Evolutionary conservation across 2,888 invertebrate genomes (phyloP).

Genomic region (Ichneumoninae sp.): DNA sequence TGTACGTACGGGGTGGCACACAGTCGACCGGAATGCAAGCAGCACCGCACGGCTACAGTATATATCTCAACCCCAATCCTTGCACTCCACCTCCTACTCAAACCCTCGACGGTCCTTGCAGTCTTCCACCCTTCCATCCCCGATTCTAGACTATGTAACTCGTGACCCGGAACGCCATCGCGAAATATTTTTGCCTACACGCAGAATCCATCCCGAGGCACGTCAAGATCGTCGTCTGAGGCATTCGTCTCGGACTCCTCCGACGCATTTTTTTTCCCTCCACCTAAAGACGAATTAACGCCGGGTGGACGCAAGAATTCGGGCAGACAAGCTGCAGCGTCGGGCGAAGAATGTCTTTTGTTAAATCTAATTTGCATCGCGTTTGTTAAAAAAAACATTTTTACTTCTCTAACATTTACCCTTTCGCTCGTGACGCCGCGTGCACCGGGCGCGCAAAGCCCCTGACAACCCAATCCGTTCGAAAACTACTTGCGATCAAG

Average conservation of each 20-base stretch:
- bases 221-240: background rate
- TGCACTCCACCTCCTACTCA: constrained; percentile 28
- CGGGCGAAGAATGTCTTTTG: background rate
- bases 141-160: constrained; percentile 36
- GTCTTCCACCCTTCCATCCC: constrained; percentile 34
- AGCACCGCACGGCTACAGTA: constrained; percentile 46
- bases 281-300: background rate
- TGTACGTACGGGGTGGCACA: constrained; percentile 37
- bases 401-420: background rate
- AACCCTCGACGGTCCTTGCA: constrained; percentile 43
- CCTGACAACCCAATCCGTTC: background rate
- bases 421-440: background rate
- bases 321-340: background rate
- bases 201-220: constrained; percentile 22
- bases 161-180: constrained; percentile 52
- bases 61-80: constrained; percentile 31
- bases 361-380: background rate
- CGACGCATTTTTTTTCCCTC: constrained; percentile 5
- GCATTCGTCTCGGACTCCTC: background rate
- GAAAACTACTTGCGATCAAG: constrained; percentile 25
- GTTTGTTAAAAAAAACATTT: background rate
- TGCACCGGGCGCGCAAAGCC: background rate
- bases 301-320: background rate
- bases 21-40: constrained; percentile 57
- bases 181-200: constrained; percentile 38